Evolutionary conservation across 2,113 vertebrate genomes (phyloP).

Genomic region (Coptodon bakossiorum): DNA sequence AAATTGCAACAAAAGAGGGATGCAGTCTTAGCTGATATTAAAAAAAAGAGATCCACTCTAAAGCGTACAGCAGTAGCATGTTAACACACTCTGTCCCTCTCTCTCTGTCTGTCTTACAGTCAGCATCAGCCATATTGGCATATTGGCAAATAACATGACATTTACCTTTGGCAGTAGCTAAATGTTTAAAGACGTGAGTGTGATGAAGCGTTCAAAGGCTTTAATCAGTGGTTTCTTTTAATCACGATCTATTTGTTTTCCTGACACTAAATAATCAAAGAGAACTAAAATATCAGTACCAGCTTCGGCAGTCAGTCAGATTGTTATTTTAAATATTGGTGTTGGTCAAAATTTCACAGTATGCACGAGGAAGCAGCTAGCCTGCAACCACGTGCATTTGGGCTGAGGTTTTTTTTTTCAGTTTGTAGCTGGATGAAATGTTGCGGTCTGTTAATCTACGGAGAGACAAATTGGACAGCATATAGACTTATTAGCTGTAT

Average conservation of each 20-base stretch:
- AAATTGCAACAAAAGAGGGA: conserved; percentile 47
- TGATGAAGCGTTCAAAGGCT: neutral
- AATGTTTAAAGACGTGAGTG: neutral
- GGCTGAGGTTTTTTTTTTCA: neutral
- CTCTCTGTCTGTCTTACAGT: neutral
- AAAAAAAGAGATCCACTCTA: neutral
- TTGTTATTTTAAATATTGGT: neutral
- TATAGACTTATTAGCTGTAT: conserved; percentile 7
- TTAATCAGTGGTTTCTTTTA: neutral
- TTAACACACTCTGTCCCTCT: neutral
- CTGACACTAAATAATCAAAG: neutral
- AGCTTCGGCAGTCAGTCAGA: neutral
- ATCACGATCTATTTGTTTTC: neutral
- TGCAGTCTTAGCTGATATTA: neutral
- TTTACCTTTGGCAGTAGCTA: neutral
- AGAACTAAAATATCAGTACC: neutral
- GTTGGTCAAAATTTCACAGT: neutral
- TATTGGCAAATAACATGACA: neutral
- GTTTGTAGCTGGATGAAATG: neutral
- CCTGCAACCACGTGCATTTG: neutral
- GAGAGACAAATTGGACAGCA: neutral
- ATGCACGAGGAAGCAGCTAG: neutral
- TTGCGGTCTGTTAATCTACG: neutral
- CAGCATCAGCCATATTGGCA: neutral
- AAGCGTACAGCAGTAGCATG: neutral